Conservation (phyloP, 2,888 invertebrate species). For the Cheiracanthium punctorium region DNA sequence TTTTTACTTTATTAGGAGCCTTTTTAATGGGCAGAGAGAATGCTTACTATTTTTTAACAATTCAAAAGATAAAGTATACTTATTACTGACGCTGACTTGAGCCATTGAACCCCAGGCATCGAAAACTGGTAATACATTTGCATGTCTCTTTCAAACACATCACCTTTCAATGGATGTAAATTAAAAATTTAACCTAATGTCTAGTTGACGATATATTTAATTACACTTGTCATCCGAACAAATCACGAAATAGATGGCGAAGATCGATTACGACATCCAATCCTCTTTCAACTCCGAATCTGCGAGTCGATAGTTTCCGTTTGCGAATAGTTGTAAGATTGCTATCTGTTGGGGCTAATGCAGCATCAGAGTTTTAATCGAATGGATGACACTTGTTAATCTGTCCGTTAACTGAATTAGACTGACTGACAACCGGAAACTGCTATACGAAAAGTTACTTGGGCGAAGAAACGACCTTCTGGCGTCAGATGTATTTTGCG, state of each 20-base stretch:
- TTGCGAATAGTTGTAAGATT: neutral
- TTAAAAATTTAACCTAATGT: neutral
- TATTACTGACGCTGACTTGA: too few species aligned
- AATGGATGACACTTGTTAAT: neutral
- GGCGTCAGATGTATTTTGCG: neutral
- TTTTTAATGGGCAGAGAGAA: too few species aligned
- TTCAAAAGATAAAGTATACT: too few species aligned
- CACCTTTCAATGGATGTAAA: neutral
- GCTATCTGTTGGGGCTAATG: neutral
- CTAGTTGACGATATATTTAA: conserved; percentile 3
- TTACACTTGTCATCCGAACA: conserved; percentile 4
- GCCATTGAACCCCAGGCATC: neutral
- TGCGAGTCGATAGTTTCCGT: neutral
- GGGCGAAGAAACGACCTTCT: neutral
- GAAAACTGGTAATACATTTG: neutral
- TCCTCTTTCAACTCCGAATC: neutral
- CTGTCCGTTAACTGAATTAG: conserved; percentile 12
- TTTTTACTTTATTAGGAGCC: too few species aligned
- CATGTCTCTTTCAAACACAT: neutral
- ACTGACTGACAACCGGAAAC: conserved; percentile 9
- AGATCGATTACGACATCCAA: conserved; percentile 6
- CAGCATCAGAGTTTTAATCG: neutral
- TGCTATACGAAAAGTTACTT: neutral
- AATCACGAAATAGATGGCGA: neutral
- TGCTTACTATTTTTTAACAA: too few species aligned